Conservation (phyloP, 2,888 invertebrate genomes). For the Caprella mutica region DNA sequence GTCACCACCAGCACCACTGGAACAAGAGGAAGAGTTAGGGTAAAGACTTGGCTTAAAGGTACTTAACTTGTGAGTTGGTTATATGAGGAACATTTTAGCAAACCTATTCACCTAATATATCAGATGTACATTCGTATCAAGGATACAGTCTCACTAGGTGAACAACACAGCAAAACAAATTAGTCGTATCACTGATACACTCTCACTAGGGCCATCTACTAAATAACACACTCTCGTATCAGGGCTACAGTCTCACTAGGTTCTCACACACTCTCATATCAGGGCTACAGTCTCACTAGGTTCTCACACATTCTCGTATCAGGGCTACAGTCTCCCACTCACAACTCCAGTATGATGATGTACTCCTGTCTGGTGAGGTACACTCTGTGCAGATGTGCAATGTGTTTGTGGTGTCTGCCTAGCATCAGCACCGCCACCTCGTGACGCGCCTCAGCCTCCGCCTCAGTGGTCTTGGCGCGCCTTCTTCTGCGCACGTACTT, state of each 20-base stretch:
- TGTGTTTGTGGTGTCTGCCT: conserved; percentile 39
- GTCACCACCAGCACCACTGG: conserved; percentile 45
- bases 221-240: too few species aligned
- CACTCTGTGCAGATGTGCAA: conserved; percentile 43
- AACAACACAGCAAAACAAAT: too few species aligned
- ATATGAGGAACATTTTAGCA: too few species aligned
- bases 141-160: too few species aligned
- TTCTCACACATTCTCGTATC: not conserved
- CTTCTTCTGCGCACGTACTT: conserved; percentile 43
- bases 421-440: conserved; percentile 44
- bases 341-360: conserved; percentile 45
- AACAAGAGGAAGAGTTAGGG: conserved; percentile 8
- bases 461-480: conserved; percentile 38
- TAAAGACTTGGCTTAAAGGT: not conserved
- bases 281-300: too few species aligned
- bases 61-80: too few species aligned
- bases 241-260: too few species aligned
- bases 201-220: too few species aligned
- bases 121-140: too few species aligned
- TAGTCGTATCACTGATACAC: too few species aligned
- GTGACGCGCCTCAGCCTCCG: conserved; percentile 42
- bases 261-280: too few species aligned
- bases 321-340: conserved; percentile 36
- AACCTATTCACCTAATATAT: too few species aligned
- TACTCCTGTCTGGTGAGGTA: conserved; percentile 43